Evolutionary conservation across 2,797 vertebrate species (phyloP), one percentile per base, ranked within the genome.

Genomic region (Hypotaenidia philippensis): DNA sequence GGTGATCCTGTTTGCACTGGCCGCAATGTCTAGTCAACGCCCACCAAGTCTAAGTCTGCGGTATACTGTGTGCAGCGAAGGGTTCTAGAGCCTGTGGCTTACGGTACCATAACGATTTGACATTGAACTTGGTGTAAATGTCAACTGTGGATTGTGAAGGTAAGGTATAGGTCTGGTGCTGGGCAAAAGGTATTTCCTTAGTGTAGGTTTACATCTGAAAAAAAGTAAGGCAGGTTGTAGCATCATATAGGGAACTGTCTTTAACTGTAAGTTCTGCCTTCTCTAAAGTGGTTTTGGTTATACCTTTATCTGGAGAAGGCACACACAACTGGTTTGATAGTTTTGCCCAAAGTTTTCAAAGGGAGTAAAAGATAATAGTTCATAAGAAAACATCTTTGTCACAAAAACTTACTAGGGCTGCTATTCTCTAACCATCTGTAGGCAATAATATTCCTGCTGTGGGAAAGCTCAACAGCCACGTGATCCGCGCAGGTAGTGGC

Each of bases 341-440:
- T 72, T 89, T 76, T 27, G 17, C 36, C 10, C 8, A 8, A 68
- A 26, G 34, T 86, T 83, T 81, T 60, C 19, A 29, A 41, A 70
- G 29, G 11, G 11, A 50, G 19, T 57, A n/a, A 59, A 87, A 76
- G 22, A 19, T 41, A 27, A 27, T 36, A 53, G 69, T n/a, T 16
- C 0, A 0, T 44, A 47, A 49, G 18, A n/a, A 86, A 40, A 23
- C 13, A 10, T 41, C 10, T 49, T 41, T 45, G 16, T 64, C 6
- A 36, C 13, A 25, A 20, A 79, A 64, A 14, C 25, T 23, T 45
- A 2, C 1, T 40, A 17, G 36, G 40, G 22, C 18, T 80, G 49
- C 32, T 59, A 44, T 34, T 25, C 34, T 64, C 15, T 38, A 50
- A 8, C 22, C 18, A 41, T 10, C 6, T 53, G 6, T 47, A 12